phyloP scores from a whole-genome alignment of 2,797 vertebrate species.

The Sarcoramphus papa region DNA sequence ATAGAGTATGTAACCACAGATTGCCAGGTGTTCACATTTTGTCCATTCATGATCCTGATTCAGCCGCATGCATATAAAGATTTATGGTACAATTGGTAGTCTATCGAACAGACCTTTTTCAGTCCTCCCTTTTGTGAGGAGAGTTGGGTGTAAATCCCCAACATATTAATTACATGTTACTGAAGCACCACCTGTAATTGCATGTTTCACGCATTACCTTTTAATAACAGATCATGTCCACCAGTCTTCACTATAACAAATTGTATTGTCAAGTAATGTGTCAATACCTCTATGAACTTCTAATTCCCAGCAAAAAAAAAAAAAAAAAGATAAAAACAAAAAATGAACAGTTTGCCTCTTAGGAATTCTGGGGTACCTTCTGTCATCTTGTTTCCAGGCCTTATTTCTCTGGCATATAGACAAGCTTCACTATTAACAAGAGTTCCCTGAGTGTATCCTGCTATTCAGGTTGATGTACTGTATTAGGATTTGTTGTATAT shows the following conservation, averaged over 20 bases:
- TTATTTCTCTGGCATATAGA: conserved; percentile 76
- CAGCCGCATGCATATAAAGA: conserved; percentile 29
- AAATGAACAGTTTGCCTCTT: conserved; percentile 20
- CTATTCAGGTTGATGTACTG: conserved; percentile 81
- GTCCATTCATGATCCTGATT: conserved; percentile 13
- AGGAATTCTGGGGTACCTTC: conserved; percentile 61
- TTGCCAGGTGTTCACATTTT: conserved; percentile 43
- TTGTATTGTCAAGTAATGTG: conserved; percentile 57
- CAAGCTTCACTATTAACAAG: conserved; percentile 78
- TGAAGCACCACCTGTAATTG: conserved; percentile 62
- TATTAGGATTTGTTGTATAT: conserved; percentile 86
- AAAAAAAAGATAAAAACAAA: background rate
- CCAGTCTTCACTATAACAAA: conserved; percentile 47
- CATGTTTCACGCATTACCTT: conserved; percentile 69
- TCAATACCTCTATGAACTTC: conserved; percentile 57
- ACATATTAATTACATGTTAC: conserved; percentile 73
- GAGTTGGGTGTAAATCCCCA: conserved; percentile 58
- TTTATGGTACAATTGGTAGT: conserved; percentile 37
- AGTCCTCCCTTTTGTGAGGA: conserved; percentile 38
- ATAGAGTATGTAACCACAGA: conserved; percentile 58
- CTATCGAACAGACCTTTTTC: conserved; percentile 6
- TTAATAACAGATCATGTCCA: conserved; percentile 62
- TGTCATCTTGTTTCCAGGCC: conserved; percentile 73
- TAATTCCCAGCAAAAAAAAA: conserved; percentile 27
- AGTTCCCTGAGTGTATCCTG: conserved; percentile 78